Percentiles rank a stretch among this genome's conserved stretches.
phyloP scores from a whole-genome alignment of 2,888 invertebrate species.

The Diadegma fenestrale region DNA sequence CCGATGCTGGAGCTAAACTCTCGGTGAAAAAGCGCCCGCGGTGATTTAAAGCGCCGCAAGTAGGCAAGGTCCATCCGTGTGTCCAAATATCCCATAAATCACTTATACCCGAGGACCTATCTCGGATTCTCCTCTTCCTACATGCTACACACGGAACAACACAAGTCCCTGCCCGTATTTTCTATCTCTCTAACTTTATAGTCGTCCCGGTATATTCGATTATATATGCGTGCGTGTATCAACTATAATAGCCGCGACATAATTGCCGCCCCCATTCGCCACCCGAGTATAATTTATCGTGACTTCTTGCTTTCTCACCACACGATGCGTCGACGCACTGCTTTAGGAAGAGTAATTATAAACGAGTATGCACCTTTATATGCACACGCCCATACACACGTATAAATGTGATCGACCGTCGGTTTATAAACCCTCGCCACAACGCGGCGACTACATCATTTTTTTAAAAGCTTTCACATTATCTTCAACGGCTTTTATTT shows the following conservation, averaged over 20 bases:
- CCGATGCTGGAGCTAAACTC: constrained; percentile 35
- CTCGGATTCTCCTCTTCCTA: constrained; percentile 48
- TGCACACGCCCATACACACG: not conserved
- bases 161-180: constrained; percentile 42
- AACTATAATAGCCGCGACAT: constrained; percentile 71
- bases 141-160: constrained; percentile 8
- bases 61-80: constrained; percentile 71
- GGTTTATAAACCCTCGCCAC: constrained; percentile 69
- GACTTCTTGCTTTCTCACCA: constrained; percentile 47
- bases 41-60: constrained; percentile 71
- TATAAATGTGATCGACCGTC: constrained; percentile 34
- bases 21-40: constrained; percentile 61
- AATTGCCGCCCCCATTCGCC: constrained; percentile 75
- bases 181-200: constrained; percentile 41
- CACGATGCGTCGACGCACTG: constrained; percentile 36
- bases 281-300: constrained; percentile 71
- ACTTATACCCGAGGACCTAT: constrained; percentile 43
- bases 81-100: constrained; percentile 72
- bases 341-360: constrained; percentile 27
- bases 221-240: constrained; percentile 42
- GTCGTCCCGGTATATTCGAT: constrained; percentile 42
- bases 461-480: constrained; percentile 38
- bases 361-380: constrained; percentile 12
- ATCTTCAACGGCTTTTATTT: constrained; percentile 71
- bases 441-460: constrained; percentile 14